These are phyloP conservation scores for Drosophila emarginata DNA, from an alignment of 2,888 invertebrate genomes.

Conservation along the genomic window DNA sequence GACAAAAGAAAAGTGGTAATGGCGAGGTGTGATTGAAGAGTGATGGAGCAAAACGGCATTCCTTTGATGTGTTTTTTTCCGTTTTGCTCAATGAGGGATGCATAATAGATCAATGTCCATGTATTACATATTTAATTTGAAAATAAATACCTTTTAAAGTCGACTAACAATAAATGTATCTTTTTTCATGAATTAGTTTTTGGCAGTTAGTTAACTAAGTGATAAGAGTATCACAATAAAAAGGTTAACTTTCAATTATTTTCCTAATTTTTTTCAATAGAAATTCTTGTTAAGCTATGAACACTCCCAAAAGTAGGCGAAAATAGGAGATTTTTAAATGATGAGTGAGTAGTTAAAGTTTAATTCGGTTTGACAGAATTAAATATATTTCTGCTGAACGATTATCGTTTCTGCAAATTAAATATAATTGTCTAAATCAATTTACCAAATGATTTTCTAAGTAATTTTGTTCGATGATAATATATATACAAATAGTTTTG, in stretches of 20 bases:
- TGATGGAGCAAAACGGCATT: neutral
- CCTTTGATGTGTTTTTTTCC: neutral
- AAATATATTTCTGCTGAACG: too few species aligned
- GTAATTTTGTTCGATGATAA: too few species aligned
- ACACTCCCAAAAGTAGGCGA: neutral
- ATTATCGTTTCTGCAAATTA: too few species aligned
- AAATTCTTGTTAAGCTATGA: neutral
- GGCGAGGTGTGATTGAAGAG: neutral
- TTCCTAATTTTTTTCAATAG: neutral
- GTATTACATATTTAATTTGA: neutral
- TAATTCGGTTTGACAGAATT: too few species aligned
- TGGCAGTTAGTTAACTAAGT: neutral
- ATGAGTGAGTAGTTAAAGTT: neutral
- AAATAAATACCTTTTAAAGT: conserved; percentile 1
- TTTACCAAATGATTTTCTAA: too few species aligned
- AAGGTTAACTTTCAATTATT: neutral
- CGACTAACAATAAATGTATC: neutral
- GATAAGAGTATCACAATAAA: neutral
- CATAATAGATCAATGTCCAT: conserved; percentile 2
- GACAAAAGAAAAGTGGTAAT: conserved; percentile 13
- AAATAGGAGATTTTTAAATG: neutral
- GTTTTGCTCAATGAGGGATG: neutral
- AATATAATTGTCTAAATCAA: too few species aligned
- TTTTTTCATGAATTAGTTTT: neutral
- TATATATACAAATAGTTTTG: too few species aligned